Conservation (phyloP, 2,113 vertebrate genomes). For the Amphilophus citrinellus region DNA sequence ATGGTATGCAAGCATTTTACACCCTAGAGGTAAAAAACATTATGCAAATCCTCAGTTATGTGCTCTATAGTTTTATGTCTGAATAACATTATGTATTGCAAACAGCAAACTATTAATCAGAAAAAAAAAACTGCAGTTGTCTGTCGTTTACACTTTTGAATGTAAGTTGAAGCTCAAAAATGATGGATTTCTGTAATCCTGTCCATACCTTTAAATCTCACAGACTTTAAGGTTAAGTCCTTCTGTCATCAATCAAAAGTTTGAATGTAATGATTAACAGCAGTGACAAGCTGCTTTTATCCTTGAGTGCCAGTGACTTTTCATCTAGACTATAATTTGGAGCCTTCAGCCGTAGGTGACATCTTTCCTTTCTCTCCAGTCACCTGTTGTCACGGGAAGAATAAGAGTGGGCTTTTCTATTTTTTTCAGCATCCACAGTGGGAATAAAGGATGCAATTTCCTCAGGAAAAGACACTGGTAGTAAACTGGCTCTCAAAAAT, state of each 20-base stretch:
- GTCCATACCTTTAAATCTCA: neutral
- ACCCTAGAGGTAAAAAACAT: slow-evolving; percentile 3
- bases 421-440: neutral
- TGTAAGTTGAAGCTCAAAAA: neutral
- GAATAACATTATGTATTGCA: neutral
- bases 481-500: neutral
- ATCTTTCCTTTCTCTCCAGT: slow-evolving; percentile 4
- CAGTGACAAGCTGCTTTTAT: slow-evolving; percentile 4
- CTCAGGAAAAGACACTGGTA: neutral
- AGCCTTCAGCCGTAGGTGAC: neutral
- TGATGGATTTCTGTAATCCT: neutral
- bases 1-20: slow-evolving; percentile 37
- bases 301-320: slow-evolving; percentile 13
- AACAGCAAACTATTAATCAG: neutral
- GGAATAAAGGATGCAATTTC: neutral
- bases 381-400: slow-evolving; percentile 16
- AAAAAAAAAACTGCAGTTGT: neutral
- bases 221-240: neutral
- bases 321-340: slow-evolving; percentile 24
- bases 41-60: neutral
- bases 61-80: neutral
- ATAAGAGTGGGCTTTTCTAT: slow-evolving; percentile 16
- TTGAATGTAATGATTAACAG: slow-evolving; percentile 3
- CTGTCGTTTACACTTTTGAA: neutral
- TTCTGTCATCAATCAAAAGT: slow-evolving; percentile 5